Evolutionary conservation across 2,797 vertebrate genomes (phyloP).

Genomic region (Channa striata): DNA sequence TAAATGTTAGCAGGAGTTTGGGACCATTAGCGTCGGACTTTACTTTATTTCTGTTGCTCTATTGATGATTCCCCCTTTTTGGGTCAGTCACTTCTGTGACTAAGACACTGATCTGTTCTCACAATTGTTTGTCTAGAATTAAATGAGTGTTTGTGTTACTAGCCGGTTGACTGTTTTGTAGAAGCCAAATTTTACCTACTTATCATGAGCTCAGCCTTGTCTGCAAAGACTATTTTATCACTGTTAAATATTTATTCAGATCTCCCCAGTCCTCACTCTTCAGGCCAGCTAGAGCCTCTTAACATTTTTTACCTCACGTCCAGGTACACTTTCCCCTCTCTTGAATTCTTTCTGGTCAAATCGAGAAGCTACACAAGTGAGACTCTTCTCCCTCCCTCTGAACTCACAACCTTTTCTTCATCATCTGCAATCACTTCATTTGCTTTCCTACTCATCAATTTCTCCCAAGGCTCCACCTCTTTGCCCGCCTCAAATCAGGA

Average conservation of each 20-base stretch:
- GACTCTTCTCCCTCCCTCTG: slow-evolving; percentile 26
- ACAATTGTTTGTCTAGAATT: slow-evolving; percentile 19
- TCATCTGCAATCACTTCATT: slow-evolving; percentile 36
- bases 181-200: slow-evolving; percentile 6
- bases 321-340: slow-evolving; percentile 9
- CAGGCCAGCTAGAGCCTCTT: slow-evolving; percentile 30
- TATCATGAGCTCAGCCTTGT: slow-evolving; percentile 20
- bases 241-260: neutral
- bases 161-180: neutral
- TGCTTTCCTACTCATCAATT: slow-evolving; percentile 13
- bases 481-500: slow-evolving; percentile 45
- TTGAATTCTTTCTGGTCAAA: slow-evolving; percentile 40
- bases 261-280: slow-evolving; percentile 31
- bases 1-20: slow-evolving; percentile 40
- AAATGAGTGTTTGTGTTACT: slow-evolving; percentile 10
- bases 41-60: slow-evolving; percentile 46
- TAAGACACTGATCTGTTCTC: slow-evolving; percentile 19
- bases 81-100: slow-evolving; percentile 31
- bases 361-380: slow-evolving; percentile 51
- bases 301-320: slow-evolving; percentile 35
- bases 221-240: slow-evolving; percentile 41
- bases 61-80: slow-evolving; percentile 47
- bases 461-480: slow-evolving; percentile 36
- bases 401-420: slow-evolving; percentile 33
- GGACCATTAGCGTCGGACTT: slow-evolving; percentile 64